Evolutionary conservation across 2,888 invertebrate species (phyloP).

Genomic region (Archips crataeganus): DNA sequence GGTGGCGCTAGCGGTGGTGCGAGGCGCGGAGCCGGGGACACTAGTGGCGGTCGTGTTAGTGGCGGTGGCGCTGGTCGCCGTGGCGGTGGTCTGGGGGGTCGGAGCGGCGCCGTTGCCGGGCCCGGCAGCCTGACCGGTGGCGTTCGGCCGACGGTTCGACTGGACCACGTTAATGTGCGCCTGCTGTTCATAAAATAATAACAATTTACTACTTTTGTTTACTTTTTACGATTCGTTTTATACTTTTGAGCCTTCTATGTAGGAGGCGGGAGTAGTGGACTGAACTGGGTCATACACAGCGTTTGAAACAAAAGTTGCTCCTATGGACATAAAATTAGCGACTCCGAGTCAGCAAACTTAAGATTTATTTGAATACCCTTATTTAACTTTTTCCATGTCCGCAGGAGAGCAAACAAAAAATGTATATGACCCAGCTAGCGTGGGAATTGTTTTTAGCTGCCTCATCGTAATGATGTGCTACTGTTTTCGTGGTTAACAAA

Average conservation of each 20-base stretch:
- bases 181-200: constrained; percentile 48
- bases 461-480: background rate
- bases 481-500: background rate
- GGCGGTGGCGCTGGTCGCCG: constrained; percentile 14
- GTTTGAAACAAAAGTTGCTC: too few relatives aligned
- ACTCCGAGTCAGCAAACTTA: too few relatives aligned
- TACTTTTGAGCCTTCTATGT: too few relatives aligned
- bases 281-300: too few relatives aligned
- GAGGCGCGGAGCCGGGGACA: constrained; percentile 28
- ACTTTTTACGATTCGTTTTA: too few relatives aligned
- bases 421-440: too few relatives aligned
- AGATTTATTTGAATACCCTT: too few relatives aligned
- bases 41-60: constrained; percentile 4
- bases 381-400: too few relatives aligned
- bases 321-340: too few relatives aligned
- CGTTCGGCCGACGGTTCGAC: constrained; percentile 48
- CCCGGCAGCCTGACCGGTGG: constrained; percentile 29
- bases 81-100: constrained; percentile 17
- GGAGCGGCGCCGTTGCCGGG: constrained; percentile 38
- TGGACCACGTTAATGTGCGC: constrained; percentile 70
- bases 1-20: constrained; percentile 28
- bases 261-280: too few relatives aligned
- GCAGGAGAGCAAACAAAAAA: too few relatives aligned
- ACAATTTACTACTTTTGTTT: background rate
- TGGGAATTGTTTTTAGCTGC: too few relatives aligned